phyloP scores from a whole-genome alignment of 2,888 invertebrate species.

The Stenchaetothrips biformis region DNA sequence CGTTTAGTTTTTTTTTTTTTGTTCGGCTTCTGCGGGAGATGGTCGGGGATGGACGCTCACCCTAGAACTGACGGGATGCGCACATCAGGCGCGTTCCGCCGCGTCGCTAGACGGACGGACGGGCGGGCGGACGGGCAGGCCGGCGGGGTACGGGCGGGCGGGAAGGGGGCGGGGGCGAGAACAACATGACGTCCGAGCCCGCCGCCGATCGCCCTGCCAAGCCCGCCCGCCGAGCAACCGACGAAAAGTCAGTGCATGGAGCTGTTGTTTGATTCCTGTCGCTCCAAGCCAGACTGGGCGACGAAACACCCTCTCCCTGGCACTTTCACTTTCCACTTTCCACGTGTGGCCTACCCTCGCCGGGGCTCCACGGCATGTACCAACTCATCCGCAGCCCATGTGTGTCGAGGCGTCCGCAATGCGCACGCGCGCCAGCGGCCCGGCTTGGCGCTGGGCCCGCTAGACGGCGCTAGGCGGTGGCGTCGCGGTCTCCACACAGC shows the following conservation, averaged over 20 bases:
- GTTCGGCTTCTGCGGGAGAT: conserved; percentile 1
- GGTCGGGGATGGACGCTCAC: conserved; percentile 19
- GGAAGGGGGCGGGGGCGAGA: neutral
- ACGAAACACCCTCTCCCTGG: neutral
- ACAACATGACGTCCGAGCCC: too few relatives aligned
- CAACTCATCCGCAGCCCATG: neutral
- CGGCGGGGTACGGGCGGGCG: neutral
- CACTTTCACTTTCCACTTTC: neutral
- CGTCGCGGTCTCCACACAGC: neutral
- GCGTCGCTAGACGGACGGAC: neutral
- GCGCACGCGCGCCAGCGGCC: neutral
- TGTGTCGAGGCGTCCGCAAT: neutral
- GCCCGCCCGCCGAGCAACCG: too few relatives aligned
- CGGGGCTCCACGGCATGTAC: neutral
- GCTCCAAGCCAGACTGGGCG: too few relatives aligned
- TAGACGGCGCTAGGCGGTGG: neutral
- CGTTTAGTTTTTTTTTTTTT: too few relatives aligned
- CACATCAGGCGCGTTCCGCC: neutral
- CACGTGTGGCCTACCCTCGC: too few relatives aligned
- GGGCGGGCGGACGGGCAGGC: neutral
- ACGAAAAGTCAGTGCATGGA: too few relatives aligned
- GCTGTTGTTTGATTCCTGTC: too few relatives aligned
- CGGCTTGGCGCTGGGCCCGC: neutral
- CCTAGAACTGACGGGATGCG: conserved; percentile 14
- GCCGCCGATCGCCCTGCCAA: too few relatives aligned